Evolutionary conservation across 2,888 invertebrate species (phyloP), one percentile per base, ranked within the genome.

Genomic region (Amphipyra tragopoginis): DNA sequence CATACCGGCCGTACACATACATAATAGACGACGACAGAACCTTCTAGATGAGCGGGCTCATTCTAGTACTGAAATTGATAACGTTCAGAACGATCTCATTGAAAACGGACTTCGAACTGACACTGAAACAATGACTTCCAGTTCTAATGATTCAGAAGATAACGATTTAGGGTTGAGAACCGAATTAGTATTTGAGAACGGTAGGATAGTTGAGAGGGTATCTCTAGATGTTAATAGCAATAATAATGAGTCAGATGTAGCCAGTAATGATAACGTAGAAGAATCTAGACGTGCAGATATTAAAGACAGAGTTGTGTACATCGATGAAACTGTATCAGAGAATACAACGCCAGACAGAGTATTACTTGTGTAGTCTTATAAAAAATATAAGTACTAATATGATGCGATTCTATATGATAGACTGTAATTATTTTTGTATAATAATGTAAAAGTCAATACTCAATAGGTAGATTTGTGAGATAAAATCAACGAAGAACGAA

Each of bases 1-100:
- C 0, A 55, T 75, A 0, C 88, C 90, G 0, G 72, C 84, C 0
- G 87, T 90, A 0, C 82, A 85, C 14, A 77, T 87, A 60, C 80
- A 77, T 7, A 75, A 65, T 10, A 13, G 21, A 5, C 38, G 56
- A 7, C 29, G 53, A 21, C 51, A 44, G 4, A 21, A 8, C 13
- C 11, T 36, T 7, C 6, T 9, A 8, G 33, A 39, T 1, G 58
- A 65, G 0, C 50, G 61, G 39, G 36, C 65, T 14, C 66, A 54
- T 1, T 59, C 66, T 1, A 72, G 58, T 13, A 47, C 69, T 5
- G 60, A 72, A n/a, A 14, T 57, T 2, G 80, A 79, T 5, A 73
- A 73, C 38, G 59, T 56, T 5, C 62, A 55, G 1, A 77, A 73
- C n/a, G 42, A 59, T 39, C 52, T 69, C 6, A 68, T 65, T 38